Conservation (phyloP, 2,797 vertebrate genomes). For the Lepilemur ruficaudatus region DNA sequence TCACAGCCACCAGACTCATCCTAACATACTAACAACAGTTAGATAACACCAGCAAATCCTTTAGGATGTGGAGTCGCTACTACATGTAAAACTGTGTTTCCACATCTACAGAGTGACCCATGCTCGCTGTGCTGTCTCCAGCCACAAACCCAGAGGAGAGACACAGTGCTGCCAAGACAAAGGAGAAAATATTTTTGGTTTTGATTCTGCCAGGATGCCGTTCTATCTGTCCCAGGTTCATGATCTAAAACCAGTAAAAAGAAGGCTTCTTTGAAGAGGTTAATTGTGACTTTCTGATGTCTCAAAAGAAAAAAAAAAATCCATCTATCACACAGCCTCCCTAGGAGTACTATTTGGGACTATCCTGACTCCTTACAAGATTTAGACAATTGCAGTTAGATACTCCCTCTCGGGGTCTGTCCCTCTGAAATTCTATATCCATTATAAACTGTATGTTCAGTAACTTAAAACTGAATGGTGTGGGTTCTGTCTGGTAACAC, state of each 20-base stretch:
- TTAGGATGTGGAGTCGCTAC: not conserved
- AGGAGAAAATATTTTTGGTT: not conserved
- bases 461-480: not conserved
- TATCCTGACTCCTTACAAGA: not conserved
- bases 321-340: not conserved
- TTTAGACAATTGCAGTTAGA: not conserved
- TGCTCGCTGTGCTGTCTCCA: not conserved
- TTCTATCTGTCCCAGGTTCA: not conserved
- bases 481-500: not conserved
- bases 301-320: not conserved
- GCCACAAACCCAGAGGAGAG: too few species aligned
- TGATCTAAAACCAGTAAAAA: not conserved
- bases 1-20: too few species aligned
- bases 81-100: accelerated
- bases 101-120: not conserved
- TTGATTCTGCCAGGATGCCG: not conserved
- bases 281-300: not conserved
- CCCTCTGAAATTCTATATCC: not conserved
- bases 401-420: not conserved
- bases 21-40: not conserved
- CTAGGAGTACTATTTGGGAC: not conserved
- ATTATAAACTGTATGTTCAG: not conserved
- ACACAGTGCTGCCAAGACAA: not conserved
- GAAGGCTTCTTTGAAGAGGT: not conserved
- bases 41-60: not conserved